Conservation (phyloP, 2,888 invertebrate species). For the Diaprepes abbreviatus region DNA sequence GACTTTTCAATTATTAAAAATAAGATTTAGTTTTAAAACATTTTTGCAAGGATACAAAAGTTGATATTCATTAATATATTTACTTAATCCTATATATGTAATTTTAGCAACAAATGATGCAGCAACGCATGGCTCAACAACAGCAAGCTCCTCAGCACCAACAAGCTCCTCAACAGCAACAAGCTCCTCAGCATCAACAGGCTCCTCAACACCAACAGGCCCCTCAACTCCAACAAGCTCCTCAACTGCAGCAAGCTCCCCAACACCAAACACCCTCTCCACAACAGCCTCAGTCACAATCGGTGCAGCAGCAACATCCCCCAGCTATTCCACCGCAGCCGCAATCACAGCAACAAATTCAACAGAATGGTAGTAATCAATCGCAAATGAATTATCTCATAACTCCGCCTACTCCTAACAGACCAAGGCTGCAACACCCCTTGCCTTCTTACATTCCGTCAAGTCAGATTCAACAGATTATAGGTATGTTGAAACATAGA, state of each 20-base stretch:
- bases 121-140: constrained; percentile 44
- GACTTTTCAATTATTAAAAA: too few relatives aligned
- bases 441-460: constrained; percentile 62
- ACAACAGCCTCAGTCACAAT: constrained; percentile 48
- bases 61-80: too few relatives aligned
- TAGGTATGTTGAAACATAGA: constrained; percentile 62
- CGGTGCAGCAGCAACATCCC: constrained; percentile 42
- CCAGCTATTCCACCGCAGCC: constrained; percentile 42
- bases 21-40: too few relatives aligned
- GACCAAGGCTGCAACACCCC: constrained; percentile 56
- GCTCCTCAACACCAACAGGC: constrained; percentile 38
- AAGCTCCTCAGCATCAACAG: constrained; percentile 54
- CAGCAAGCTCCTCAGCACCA: background rate
- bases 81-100: too few relatives aligned
- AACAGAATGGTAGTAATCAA: constrained; percentile 29
- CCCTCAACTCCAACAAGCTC: constrained; percentile 50
- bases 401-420: constrained; percentile 56
- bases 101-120: constrained; percentile 41
- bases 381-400: constrained; percentile 60
- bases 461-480: constrained; percentile 64
- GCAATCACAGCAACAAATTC: background rate
- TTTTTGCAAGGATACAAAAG: too few relatives aligned
- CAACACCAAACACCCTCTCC: background rate
- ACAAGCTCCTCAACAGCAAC: constrained; percentile 7
- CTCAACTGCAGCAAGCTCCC: constrained; percentile 4